Evolutionary conservation across 2,113 vertebrate genomes (phyloP), one percentile per base, ranked within the genome.

Genomic region (Prionailurus bengalensis): DNA sequence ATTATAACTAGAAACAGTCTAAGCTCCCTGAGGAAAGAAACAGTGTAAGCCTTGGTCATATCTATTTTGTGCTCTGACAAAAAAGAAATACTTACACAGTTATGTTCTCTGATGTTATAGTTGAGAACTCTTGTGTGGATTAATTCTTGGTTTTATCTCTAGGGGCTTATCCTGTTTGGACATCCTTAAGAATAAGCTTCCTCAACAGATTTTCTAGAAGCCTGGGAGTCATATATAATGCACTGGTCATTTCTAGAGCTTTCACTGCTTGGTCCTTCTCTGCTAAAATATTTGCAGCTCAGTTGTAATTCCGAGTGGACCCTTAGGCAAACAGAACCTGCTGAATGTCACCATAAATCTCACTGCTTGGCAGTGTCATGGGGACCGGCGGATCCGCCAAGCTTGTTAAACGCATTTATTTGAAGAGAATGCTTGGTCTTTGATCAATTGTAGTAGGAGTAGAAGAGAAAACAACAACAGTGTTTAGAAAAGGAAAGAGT

Each of bases 281-380:
- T 76, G 25, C 9, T 88, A 71, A 95, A 89, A 42, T 89, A 89
- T 63, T 79, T 85, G 79, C 55, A 91, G 76, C 39, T 84, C n/a
- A 68, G 48, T 42, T 68, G 15, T 13, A 94, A 93, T 91, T 95
- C 58, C 84, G 36, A 94, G 76, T 81, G 48, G 23, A 63, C 82
- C 11, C 71, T 73, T 68, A 71, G 45, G 70, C 17, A 95, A 88
- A 88, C 53, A 95, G 81, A 97, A 83, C 48, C 58, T 87, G 42
- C 81, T 58, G 19, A 95, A 85, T 48, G 25, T 86, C 68, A 63
- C 61, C 78, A 55, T 95, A 83, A 93, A 93, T 96, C 86, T 93
- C 55, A 84, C n/a, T 74, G 23, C 27, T 70, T 89, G 55, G 82
- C 82, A 80, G 21, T 70, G 25, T 74, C 33, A 19, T 12, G 11